These are phyloP conservation scores for Puma concolor DNA, from an alignment of 2,113 vertebrate species.

Conservation along the genomic window DNA sequence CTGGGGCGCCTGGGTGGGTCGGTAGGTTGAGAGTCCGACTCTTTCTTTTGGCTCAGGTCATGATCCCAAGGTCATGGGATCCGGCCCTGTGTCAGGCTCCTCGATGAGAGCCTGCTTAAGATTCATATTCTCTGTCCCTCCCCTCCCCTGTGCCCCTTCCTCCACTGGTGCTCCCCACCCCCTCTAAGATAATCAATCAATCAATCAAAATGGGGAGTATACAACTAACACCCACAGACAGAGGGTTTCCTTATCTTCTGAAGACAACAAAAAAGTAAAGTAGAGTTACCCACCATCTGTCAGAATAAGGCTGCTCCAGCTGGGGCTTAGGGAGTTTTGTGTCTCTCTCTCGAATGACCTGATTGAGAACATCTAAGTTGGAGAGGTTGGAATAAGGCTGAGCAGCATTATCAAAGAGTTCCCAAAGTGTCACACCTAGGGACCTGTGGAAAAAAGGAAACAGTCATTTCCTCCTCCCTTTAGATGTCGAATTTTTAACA, in stretches of 20 bases:
- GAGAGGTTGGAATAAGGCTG: conserved; percentile 93
- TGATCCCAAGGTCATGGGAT: too few species aligned
- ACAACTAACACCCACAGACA: background rate
- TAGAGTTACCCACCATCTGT: conserved; percentile 92
- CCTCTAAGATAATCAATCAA: too few species aligned
- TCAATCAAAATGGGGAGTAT: background rate
- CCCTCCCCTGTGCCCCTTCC: too few species aligned
- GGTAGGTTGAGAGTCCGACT: too few species aligned
- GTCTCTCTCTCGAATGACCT: conserved; percentile 90
- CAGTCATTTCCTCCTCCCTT: background rate
- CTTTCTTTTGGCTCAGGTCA: too few species aligned
- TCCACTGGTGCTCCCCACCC: too few species aligned
- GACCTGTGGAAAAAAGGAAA: conserved; percentile 87
- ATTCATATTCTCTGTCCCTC: too few species aligned
- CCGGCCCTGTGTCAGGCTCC: too few species aligned
- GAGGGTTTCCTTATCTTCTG: background rate
- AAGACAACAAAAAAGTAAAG: conserved; percentile 70
- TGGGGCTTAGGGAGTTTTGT: conserved; percentile 93
- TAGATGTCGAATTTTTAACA: background rate
- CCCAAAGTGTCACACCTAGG: conserved; percentile 96
- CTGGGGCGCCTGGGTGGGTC: too few species aligned
- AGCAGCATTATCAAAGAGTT: conserved; percentile 92
- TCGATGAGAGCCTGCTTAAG: too few species aligned
- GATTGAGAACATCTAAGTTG: conserved; percentile 89
- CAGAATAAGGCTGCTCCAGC: conserved; percentile 89